Evolutionary conservation across 2,888 invertebrate genomes (phyloP), one percentile per base, ranked within the genome.

Genomic region (Tipula lateralis): DNA sequence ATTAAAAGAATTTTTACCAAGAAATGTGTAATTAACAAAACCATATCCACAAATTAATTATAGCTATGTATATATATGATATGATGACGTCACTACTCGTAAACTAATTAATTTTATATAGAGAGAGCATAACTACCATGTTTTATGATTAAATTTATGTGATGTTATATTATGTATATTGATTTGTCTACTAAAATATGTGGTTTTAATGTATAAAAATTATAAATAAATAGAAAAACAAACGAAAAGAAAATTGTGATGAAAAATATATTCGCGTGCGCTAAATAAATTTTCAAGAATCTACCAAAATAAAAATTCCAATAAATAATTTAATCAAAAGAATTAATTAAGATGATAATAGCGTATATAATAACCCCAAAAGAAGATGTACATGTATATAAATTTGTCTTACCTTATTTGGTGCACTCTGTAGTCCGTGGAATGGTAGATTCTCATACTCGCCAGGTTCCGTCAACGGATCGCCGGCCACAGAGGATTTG

Each of bases 371-470:
- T 44, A 84, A 85, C 32, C 29, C 44, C 80, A 13, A 84, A 80
- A 80, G 30, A 80, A 44, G 36, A 83, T 36, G 13, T 83, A 32
- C 30, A 39, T 12, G 13, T 12, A 39, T 44, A 29, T 13, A 36
- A 36, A 84, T 29, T 29, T 19, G 87, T 87, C 89, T 91, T 94
- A 97, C 97, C 96, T 97, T 97, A 91, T 96, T 95, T 88, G 96
- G 97, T 89, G 97, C 96, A 91, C 96, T 95, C 92, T 97, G 97
- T 89, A 97, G 94, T 88, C 97, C 97, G 91, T 97, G 97, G 93
- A 97, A 97, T 89, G 97, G 97, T 89, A 97, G 93, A 91, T 97
- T 97, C 92, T 97, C 97, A 93, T 97, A 97, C 90, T 96, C 96
- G 87, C 95, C 95, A 90, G 94, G 94, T 90, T 96, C 96, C 91